phyloP scores from a whole-genome alignment of 2,797 vertebrate species.

The Scolopax rusticola region DNA sequence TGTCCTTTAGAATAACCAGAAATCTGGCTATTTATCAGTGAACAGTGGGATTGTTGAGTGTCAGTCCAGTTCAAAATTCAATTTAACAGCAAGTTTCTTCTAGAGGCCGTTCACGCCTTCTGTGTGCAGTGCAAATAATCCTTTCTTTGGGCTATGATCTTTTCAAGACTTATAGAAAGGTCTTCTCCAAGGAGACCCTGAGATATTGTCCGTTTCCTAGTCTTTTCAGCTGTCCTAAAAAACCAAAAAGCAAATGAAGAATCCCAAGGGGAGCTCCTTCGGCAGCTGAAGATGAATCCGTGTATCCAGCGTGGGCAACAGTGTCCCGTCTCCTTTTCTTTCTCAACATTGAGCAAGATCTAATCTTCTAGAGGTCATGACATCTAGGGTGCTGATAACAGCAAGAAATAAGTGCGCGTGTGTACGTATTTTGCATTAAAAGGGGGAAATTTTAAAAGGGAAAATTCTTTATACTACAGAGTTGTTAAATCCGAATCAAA shows the following conservation, averaged over 20 bases:
- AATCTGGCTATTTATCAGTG: neutral
- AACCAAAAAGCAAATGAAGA: neutral
- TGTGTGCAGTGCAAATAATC: neutral
- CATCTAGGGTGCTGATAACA: neutral
- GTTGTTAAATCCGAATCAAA: neutral
- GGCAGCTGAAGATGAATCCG: neutral
- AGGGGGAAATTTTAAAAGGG: neutral
- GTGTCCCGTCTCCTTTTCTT: neutral
- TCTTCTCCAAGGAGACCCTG: accelerated
- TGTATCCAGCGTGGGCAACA: neutral
- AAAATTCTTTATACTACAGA: neutral
- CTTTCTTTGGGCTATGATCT: neutral
- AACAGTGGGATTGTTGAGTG: neutral
- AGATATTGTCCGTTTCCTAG: neutral
- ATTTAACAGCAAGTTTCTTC: neutral
- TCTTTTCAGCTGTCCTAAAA: neutral
- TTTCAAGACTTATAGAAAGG: neutral
- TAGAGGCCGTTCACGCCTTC: neutral
- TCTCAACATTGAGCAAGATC: neutral
- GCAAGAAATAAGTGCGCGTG: neutral
- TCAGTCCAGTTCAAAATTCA: neutral
- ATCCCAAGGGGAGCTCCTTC: neutral
- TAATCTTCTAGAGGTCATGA: neutral
- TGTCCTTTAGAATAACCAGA: neutral
- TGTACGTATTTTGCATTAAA: neutral